Conservation (phyloP, 2,113 vertebrate species). For the Dicerorhinus sumatrensis region DNA sequence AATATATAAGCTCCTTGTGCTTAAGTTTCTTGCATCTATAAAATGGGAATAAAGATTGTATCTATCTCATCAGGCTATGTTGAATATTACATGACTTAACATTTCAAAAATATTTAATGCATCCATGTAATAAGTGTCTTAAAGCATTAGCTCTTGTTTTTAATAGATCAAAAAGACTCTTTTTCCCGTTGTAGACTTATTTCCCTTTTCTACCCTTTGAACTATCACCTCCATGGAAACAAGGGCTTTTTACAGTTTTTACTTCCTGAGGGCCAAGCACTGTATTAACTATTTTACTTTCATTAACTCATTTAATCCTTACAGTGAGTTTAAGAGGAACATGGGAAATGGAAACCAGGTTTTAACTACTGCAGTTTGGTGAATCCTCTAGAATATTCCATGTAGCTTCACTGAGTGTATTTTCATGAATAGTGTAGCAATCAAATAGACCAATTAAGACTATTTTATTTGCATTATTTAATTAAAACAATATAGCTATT, state of each 20-base stretch:
- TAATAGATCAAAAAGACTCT: neutral
- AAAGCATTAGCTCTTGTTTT: neutral
- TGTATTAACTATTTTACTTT: neutral
- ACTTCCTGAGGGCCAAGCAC: neutral
- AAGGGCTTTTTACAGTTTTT: neutral
- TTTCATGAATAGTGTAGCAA: conserved; percentile 5
- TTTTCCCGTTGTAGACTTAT: neutral
- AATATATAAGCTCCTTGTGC: neutral
- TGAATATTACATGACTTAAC: neutral
- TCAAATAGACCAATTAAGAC: neutral
- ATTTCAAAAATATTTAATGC: neutral
- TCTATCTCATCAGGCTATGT: neutral
- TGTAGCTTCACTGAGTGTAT: neutral
- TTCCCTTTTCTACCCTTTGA: neutral
- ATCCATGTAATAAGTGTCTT: neutral
- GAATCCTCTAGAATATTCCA: neutral
- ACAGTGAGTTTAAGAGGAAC: neutral
- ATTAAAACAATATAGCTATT: neutral
- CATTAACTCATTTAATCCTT: neutral
- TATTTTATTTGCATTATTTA: neutral
- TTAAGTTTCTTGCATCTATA: conserved; percentile 2
- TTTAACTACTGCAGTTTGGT: neutral
- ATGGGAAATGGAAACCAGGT: neutral
- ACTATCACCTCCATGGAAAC: neutral
- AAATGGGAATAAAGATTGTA: neutral